Evolutionary conservation across 2,113 vertebrate species (phyloP).

Genomic region (Nannobrachium achirus): DNA sequence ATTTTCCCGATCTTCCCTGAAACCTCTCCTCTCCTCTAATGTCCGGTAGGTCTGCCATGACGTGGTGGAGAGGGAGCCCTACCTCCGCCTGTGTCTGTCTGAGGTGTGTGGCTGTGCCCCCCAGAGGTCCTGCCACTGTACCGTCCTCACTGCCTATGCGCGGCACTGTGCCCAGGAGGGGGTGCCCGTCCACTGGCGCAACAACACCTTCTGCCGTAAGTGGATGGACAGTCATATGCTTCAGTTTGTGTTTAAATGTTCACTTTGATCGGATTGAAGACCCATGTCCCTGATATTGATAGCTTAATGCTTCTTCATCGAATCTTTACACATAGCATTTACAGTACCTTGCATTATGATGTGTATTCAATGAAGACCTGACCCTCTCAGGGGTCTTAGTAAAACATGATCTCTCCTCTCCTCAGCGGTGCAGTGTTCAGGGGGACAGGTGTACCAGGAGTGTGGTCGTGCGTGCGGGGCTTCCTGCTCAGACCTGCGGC

Average conservation of each 20-base stretch:
- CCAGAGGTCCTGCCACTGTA: conserved; percentile 77
- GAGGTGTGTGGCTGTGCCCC: conserved; percentile 82
- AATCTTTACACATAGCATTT: no score
- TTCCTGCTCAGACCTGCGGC: conserved; percentile 78
- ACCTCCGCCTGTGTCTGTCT: conserved; percentile 79
- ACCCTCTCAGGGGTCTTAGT: no score
- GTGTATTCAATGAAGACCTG: no score
- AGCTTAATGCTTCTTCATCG: no score
- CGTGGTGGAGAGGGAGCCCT: conserved; percentile 82
- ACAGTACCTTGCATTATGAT: no score
- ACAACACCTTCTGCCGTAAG: conserved; percentile 85
- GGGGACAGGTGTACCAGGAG: conserved; percentile 87
- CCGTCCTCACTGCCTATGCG: conserved; percentile 82
- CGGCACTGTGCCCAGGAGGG: conserved; percentile 85
- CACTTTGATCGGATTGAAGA: no score
- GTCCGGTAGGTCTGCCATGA: conserved; percentile 82
- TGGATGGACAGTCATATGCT: background rate
- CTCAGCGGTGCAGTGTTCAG: conserved; percentile 80
- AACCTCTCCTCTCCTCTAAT: background rate
- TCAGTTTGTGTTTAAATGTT: no score
- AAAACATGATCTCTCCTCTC: background rate
- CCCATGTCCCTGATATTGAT: no score
- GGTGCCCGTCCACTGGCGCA: conserved; percentile 79
- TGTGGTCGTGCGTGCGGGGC: conserved; percentile 79
- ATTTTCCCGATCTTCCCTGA: no score